These are phyloP conservation scores for Isichthys henryi DNA, from an alignment of 2,113 vertebrate genomes.

Conservation along the genomic window DNA sequence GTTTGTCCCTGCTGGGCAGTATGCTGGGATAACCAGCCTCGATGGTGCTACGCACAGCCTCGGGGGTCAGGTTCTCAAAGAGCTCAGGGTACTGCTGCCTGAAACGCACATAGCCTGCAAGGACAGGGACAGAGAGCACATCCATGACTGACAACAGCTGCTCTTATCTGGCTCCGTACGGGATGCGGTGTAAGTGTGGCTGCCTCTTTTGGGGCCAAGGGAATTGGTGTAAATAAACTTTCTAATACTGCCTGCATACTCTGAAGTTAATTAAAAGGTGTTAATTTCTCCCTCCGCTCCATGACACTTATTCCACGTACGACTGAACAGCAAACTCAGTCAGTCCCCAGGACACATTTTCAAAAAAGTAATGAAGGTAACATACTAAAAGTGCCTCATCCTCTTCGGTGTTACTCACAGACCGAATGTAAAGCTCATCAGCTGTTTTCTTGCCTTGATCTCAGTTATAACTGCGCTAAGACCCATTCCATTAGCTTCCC, in stretches of 20 bases:
- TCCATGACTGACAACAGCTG: neutral
- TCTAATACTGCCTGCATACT: neutral
- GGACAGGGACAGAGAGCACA: neutral
- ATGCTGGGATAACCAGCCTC: conserved; percentile 93
- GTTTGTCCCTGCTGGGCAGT: conserved; percentile 80
- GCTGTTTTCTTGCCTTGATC: neutral
- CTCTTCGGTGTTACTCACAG: neutral
- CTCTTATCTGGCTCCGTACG: too few relatives aligned
- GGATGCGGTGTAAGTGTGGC: too few relatives aligned
- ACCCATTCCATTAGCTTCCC: neutral
- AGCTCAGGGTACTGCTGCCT: conserved; percentile 91
- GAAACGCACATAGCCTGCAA: conserved; percentile 84
- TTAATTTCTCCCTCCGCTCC: neutral
- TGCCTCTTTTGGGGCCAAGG: neutral
- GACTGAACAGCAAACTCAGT: neutral
- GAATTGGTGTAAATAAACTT: neutral
- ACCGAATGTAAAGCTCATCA: neutral
- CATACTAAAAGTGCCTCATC: neutral
- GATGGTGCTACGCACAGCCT: conserved; percentile 87
- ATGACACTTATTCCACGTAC: neutral
- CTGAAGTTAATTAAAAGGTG: neutral
- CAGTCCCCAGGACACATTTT: neutral
- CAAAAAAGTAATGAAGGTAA: neutral
- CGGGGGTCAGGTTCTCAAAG: conserved; percentile 79
- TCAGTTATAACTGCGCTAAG: neutral